Evolutionary conservation across 2,797 vertebrate genomes (phyloP).

Genomic region (Phoeniculus purpureus): DNA sequence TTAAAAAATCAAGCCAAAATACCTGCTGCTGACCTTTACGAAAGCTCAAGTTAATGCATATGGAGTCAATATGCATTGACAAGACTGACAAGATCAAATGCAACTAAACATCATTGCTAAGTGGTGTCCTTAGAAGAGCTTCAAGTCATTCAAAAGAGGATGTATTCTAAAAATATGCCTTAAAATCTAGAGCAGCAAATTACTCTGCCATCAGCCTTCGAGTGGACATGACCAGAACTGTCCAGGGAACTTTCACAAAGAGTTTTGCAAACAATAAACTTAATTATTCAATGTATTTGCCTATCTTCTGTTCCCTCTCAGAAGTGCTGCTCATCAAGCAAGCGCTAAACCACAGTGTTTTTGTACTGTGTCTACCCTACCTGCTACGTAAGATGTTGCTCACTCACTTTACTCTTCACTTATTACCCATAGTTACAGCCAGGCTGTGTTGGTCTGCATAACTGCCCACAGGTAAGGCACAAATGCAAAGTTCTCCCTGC

Average conservation of each 20-base stretch:
- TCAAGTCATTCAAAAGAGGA: not conserved
- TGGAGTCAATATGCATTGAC: not conserved
- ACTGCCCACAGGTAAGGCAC: not conserved
- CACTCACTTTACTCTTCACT: not conserved
- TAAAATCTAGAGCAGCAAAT: not conserved
- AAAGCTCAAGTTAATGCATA: not conserved
- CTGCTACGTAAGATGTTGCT: not conserved
- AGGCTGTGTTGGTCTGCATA: not conserved
- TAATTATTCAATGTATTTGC: not conserved
- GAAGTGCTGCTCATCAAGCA: not conserved
- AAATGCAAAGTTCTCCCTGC: not conserved
- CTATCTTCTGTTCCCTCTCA: not conserved
- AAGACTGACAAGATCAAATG: not conserved
- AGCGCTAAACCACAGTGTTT: not conserved
- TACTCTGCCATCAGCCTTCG: not conserved
- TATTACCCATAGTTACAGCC: fast-evolving
- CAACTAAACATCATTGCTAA: not conserved
- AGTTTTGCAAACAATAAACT: not conserved
- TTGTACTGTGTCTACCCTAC: not conserved
- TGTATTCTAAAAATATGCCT: not conserved
- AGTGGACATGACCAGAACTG: not conserved
- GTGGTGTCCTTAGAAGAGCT: not conserved
- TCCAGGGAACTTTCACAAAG: not conserved
- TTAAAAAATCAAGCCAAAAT: not conserved
- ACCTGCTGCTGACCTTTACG: not conserved